These are phyloP conservation scores for Drosophila antonietae DNA, from an alignment of 2,888 invertebrate species.

Conservation along the genomic window DNA sequence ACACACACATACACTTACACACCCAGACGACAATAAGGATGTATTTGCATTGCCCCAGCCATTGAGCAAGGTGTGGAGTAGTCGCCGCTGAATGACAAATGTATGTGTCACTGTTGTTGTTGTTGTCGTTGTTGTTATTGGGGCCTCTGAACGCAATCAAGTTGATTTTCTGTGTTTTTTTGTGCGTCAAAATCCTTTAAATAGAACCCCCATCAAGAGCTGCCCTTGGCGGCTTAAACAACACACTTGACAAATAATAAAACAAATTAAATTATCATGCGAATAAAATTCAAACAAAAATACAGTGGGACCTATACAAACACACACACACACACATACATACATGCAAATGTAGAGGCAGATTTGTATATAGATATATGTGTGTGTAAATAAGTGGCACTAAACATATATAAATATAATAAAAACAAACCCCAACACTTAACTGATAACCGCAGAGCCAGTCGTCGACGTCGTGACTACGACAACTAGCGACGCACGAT, in stretches of 20 bases:
- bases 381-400: slow-evolving; percentile 64
- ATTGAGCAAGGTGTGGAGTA: slow-evolving; percentile 43
- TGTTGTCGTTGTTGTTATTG: slow-evolving; percentile 27
- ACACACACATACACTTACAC: slow-evolving; percentile 9
- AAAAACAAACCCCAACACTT: slow-evolving; percentile 66
- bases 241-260: slow-evolving; percentile 46
- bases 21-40: slow-evolving; percentile 40
- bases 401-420: slow-evolving; percentile 64
- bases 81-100: slow-evolving; percentile 51
- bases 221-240: slow-evolving; percentile 30
- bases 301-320: slow-evolving; percentile 1
- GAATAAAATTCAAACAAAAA: slow-evolving; percentile 61
- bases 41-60: slow-evolving; percentile 40
- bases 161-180: slow-evolving; percentile 18
- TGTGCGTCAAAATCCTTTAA: slow-evolving; percentile 32
- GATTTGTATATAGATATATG: background rate
- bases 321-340: slow-evolving; percentile 13
- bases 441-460: slow-evolving; percentile 71
- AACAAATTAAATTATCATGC: slow-evolving; percentile 68
- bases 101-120: slow-evolving; percentile 50
- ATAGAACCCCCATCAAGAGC: background rate
- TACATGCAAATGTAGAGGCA: background rate
- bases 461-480: slow-evolving; percentile 60
- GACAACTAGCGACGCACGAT: slow-evolving; percentile 41
- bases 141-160: slow-evolving; percentile 27